These are phyloP conservation scores for Dicentrarchus labrax DNA, from an alignment of 2,113 vertebrate species.

Conservation along the genomic window DNA sequence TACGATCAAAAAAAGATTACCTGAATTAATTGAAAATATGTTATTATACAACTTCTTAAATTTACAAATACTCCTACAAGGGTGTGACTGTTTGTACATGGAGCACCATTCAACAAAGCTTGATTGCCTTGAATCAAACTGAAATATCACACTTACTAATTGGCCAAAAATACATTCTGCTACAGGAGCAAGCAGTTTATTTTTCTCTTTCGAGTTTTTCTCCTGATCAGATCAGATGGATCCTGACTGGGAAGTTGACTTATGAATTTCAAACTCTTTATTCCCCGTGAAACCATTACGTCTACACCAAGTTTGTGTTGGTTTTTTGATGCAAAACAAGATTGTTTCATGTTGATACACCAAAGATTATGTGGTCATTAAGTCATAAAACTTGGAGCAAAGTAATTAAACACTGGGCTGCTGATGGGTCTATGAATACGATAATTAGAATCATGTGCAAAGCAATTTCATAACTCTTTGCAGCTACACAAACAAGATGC, in stretches of 20 bases:
- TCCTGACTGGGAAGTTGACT: neutral
- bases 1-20: neutral
- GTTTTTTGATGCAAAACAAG: neutral
- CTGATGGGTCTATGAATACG: constrained; percentile 12
- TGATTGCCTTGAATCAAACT: constrained; percentile 2
- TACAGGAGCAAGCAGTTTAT: neutral
- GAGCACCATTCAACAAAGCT: neutral
- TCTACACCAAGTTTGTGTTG: neutral
- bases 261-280: neutral
- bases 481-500: neutral
- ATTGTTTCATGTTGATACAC: neutral
- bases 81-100: constrained; percentile 5
- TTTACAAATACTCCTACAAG: neutral
- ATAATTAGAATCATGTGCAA: constrained; percentile 12
- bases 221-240: neutral
- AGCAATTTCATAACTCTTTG: neutral
- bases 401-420: constrained; percentile 1
- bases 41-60: neutral
- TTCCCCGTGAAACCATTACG: neutral
- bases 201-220: neutral
- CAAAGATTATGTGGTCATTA: constrained; percentile 1
- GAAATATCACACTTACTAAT: neutral
- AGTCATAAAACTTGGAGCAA: neutral
- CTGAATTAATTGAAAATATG: neutral
- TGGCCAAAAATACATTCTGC: neutral